phyloP scores from a whole-genome alignment of 2,797 vertebrate species.

The Microchirus variegatus region DNA sequence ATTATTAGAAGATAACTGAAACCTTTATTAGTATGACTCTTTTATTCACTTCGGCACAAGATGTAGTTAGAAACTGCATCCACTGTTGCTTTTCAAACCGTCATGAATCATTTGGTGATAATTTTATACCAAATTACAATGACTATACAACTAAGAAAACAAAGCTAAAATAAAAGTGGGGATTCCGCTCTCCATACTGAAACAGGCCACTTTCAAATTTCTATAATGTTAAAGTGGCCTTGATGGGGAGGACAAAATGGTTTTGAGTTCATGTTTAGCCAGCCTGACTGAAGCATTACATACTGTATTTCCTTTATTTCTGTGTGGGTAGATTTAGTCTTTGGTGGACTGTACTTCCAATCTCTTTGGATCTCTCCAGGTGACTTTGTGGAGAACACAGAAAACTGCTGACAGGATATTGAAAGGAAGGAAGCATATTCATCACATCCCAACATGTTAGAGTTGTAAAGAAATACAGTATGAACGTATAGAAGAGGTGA shows the following conservation, averaged over 20 bases:
- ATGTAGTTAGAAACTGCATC: background rate
- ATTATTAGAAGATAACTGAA: constrained; percentile 1
- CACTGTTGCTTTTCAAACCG: background rate
- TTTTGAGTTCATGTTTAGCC: background rate
- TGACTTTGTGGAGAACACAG: constrained; percentile 20
- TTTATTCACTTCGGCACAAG: background rate
- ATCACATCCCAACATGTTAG: constrained; percentile 3
- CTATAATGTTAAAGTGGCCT: background rate
- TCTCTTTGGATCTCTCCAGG: constrained; percentile 11
- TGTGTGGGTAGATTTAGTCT: background rate
- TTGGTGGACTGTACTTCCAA: constrained; percentile 13
- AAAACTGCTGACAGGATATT: constrained; percentile 25
- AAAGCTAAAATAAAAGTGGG: no score
- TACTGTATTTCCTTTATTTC: constrained; percentile 11
- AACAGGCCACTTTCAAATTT: background rate
- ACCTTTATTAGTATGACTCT: background rate
- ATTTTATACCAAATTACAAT: constrained; percentile 6
- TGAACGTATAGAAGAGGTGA: background rate
- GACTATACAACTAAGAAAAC: background rate
- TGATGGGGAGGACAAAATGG: background rate
- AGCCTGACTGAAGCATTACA: constrained; percentile 12
- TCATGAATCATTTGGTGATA: background rate
- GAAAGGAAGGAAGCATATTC: constrained; percentile 17
- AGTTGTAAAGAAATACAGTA: no score
- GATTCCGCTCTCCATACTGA: background rate